Conservation (phyloP, 2,797 vertebrate genomes). For the Chelmon rostratus region DNA sequence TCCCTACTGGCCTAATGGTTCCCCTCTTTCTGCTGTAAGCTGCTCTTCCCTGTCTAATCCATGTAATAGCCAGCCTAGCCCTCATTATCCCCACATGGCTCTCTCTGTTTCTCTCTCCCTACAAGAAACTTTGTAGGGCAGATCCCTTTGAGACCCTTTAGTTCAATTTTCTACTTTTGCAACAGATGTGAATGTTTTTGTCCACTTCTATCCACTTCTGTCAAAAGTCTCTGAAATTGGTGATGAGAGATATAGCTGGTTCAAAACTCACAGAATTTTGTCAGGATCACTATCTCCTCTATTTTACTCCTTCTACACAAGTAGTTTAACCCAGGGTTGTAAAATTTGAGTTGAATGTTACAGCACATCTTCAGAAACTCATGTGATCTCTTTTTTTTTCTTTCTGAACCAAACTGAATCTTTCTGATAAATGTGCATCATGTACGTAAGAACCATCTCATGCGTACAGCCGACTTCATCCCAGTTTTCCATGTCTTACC, state of each 20-base stretch:
- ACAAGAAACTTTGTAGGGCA: slow-evolving; percentile 42
- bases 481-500: slow-evolving; percentile 58
- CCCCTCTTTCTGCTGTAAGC: slow-evolving; percentile 46
- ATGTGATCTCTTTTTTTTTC: slow-evolving; percentile 12
- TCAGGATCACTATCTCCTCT: slow-evolving; percentile 15
- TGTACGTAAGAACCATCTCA: slow-evolving; percentile 59
- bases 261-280: slow-evolving; percentile 9
- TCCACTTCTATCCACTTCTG: slow-evolving; percentile 28
- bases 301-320: slow-evolving; percentile 16
- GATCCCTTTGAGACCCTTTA: slow-evolving; percentile 55
- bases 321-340: neutral
- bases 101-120: slow-evolving; percentile 43
- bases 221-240: slow-evolving; percentile 38
- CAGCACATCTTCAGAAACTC: neutral
- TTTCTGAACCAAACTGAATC: slow-evolving; percentile 29
- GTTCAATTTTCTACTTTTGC: slow-evolving; percentile 45
- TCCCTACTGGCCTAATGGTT: slow-evolving; percentile 73
- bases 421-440: slow-evolving; percentile 53
- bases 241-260: slow-evolving; percentile 10
- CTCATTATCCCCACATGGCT: slow-evolving; percentile 66
- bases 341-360: slow-evolving; percentile 12
- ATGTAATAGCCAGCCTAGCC: slow-evolving; percentile 63
- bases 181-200: slow-evolving; percentile 52
- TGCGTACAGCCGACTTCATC: slow-evolving; percentile 55
- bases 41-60: slow-evolving; percentile 62